Base-by-base conservation (phyloP, 2,797 vertebrate species). In the Sebastes matsubarae region DNA sequence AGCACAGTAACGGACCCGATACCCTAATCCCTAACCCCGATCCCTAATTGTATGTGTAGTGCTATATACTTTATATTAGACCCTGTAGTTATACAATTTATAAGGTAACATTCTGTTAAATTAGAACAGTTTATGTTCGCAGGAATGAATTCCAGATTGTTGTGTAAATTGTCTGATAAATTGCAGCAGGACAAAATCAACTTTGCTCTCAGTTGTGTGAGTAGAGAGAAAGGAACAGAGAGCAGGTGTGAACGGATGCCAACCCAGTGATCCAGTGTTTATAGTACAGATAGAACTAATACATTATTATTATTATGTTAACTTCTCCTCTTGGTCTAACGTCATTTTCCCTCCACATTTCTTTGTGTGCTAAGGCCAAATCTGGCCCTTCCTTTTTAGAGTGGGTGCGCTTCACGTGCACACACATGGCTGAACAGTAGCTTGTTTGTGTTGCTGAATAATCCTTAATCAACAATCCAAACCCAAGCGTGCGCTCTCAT, bases 391-490 rank as follows among this genome's bases (percentile, higher is more conserved):
- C 36, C 61, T 71, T 66, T 42, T 86, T 46, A 58, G 38, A 75
- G 46, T 11, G 10, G 58, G 52, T 84, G 50, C 18, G 24, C 68
- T 84, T 86, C 77, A 87, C 4, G 59, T 91, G 79, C 78, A 82
- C 84, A 75, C 79, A 84, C 72, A 80, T 60, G 74, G 81, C 86
- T 86, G 83, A 93, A 94, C 94, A 94, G 95, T 94, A 95, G 95
- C 90, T 91, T 94, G 89, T 94, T 94, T 95, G 92, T 94, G 83
- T 94, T 92, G 72, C 90, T 90, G 88, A 94, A 93, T 93, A 94
- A 94, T 95, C 91, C 91, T 91, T 93, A 93, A 94, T 94, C 91
- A 95, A 93, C 89, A 93, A 92, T 90, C 90, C 88, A 91, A 93
- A 93, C 91, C 90, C 71, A 92, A 82, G 86, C 85, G 77, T 80